phyloP scores from a whole-genome alignment of 2,797 vertebrate species.

The Dicrostonyx torquatus region DNA sequence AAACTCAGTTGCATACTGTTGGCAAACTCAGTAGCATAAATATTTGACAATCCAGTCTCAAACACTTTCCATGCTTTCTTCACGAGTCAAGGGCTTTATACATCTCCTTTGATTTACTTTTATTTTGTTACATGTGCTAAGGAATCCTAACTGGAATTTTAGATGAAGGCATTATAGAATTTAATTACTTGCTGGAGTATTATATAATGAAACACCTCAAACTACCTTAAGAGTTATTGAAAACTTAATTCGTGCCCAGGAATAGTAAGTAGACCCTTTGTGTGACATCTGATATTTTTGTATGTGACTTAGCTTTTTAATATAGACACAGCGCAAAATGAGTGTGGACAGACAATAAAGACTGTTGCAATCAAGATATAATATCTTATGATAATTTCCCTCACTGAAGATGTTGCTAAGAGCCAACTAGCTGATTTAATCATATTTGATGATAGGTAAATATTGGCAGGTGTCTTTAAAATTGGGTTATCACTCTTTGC shows the following conservation, averaged over 20 bases:
- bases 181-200: slow-evolving; percentile 65
- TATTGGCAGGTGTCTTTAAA: slow-evolving; percentile 54
- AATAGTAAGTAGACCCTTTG: slow-evolving; percentile 35
- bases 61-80: slow-evolving; percentile 48
- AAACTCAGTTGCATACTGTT: slow-evolving; percentile 37
- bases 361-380: slow-evolving; percentile 57
- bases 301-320: slow-evolving; percentile 69
- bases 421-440: slow-evolving; percentile 66
- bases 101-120: slow-evolving; percentile 48
- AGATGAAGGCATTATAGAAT: slow-evolving; percentile 38
- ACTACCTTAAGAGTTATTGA: slow-evolving; percentile 69
- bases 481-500: neutral
- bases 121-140: slow-evolving; percentile 48
- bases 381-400: slow-evolving; percentile 67
- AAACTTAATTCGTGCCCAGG: slow-evolving; percentile 58
- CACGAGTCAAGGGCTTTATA: slow-evolving; percentile 40
- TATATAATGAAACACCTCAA: slow-evolving; percentile 58
- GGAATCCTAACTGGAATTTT: neutral
- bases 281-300: slow-evolving; percentile 37
- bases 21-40: slow-evolving; percentile 48
- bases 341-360: slow-evolving; percentile 71
- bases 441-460: slow-evolving; percentile 67
- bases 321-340: slow-evolving; percentile 52
- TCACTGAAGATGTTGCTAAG: slow-evolving; percentile 45
- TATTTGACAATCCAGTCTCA: slow-evolving; percentile 46